Base-by-base conservation (phyloP, 1,140 invertebrate genomes). In the Pseudachorutes palmiensis region DNA sequence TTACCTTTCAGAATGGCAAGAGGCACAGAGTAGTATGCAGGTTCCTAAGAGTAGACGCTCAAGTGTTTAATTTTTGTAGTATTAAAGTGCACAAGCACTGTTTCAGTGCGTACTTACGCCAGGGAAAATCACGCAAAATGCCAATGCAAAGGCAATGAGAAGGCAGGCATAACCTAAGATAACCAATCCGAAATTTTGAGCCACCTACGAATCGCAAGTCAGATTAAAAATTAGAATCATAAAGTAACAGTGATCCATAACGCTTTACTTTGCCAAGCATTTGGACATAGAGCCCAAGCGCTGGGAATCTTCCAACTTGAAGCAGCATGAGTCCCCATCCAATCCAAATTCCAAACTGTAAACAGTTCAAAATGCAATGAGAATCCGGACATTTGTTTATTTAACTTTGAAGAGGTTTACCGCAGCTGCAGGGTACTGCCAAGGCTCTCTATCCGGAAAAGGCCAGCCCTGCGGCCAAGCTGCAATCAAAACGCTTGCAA, bases 351-450 rank as follows among this genome's bases (percentile, higher is more conserved):
- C 86, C 86, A 45, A 90, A 76, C 49, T 70, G 30, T 48, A 31
- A 48, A 1, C n/a, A n/a, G n/a, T n/a, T n/a, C n/a, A n/a, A n/a
- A n/a, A n/a, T n/a, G n/a, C n/a, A n/a, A n/a, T n/a, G n/a, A n/a
- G n/a, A n/a, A n/a, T n/a, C n/a, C n/a, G n/a, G n/a, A n/a, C n/a
- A n/a, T n/a, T n/a, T n/a, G n/a, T n/a, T n/a, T n/a, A n/a, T n/a
- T n/a, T n/a, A n/a, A n/a, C n/a, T n/a, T n/a, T n/a, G n/a, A n/a
- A n/a, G n/a, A n/a, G n/a, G n/a, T 36, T 68, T 67, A 73, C 88
- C 0, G 90, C 90, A 1, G 88, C 88, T 9, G 90, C 82, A 73
- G 91, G 89, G 76, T 90, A 91, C 75, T 92, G 90, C 87, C 90
- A 92, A 2, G 45, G 36, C 26, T 41, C 33, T 2, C 57, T 19